Conservation (phyloP, 1,140 invertebrate species). For the Babylonia areolata region DNA sequence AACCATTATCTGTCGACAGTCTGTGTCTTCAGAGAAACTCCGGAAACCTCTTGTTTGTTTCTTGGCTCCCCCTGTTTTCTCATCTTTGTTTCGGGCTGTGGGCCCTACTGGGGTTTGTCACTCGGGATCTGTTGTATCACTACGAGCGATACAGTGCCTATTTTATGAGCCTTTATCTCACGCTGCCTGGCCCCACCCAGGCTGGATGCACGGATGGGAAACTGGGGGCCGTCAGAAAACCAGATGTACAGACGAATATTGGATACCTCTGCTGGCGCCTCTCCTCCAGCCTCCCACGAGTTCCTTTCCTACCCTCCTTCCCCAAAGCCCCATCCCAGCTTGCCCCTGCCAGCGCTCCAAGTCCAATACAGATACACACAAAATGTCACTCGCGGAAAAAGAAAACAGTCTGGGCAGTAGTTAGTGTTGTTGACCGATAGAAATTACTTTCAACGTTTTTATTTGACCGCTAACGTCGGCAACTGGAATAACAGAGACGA, state of each 20-base stretch:
- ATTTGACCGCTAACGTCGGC: too few relatives aligned
- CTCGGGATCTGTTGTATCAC: not conserved
- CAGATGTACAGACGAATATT: not conserved
- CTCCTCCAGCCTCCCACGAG: not conserved
- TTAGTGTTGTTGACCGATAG: too few relatives aligned
- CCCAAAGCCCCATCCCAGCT: not conserved
- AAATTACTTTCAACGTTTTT: too few relatives aligned
- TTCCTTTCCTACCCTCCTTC: not conserved
- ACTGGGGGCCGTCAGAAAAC: not conserved
- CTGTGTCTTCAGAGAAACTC: constrained; percentile 29
- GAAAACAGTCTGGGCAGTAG: too few relatives aligned
- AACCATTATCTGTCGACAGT: constrained; percentile 35
- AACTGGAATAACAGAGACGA: too few relatives aligned
- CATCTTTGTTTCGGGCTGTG: not conserved
- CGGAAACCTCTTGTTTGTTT: constrained; percentile 27
- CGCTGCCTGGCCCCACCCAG: not conserved
- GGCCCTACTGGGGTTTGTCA: constrained; percentile 8
- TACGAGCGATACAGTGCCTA: not conserved
- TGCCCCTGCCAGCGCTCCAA: too few relatives aligned
- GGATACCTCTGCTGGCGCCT: not conserved
- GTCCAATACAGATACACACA: too few relatives aligned
- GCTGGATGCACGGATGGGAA: not conserved
- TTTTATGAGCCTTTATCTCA: not conserved
- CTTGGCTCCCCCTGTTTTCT: not conserved
- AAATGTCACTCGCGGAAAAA: too few relatives aligned